phyloP scores from a whole-genome alignment of 2,113 vertebrate genomes.

The Protobothrops flavoviridis region DNA sequence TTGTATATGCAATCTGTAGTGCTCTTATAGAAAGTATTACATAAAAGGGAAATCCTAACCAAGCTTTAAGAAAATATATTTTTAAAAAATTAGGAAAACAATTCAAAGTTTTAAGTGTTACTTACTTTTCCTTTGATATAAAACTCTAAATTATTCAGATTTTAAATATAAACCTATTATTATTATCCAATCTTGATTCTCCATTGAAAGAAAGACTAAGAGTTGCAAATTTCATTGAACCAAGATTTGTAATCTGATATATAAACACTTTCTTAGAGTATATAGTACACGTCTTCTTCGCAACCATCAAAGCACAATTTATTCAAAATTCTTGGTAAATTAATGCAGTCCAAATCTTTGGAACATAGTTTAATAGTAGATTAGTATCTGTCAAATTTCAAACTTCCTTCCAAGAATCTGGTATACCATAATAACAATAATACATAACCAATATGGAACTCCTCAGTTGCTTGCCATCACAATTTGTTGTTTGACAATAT shows the following conservation, averaged over 20 bases:
- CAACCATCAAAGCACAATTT: background rate
- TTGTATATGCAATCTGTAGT: background rate
- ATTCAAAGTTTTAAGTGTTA: background rate
- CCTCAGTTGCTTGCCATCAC: background rate
- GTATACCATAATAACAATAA: background rate
- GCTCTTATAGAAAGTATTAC: background rate
- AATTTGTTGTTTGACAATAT: background rate
- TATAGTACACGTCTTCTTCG: background rate
- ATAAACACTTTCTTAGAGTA: background rate
- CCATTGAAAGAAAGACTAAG: background rate
- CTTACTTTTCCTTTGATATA: background rate
- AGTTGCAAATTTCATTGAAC: background rate
- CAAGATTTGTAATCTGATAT: background rate
- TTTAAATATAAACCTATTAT: background rate
- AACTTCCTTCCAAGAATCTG: background rate
- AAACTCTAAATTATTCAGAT: background rate
- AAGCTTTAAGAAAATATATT: background rate
- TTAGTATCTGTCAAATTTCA: background rate
- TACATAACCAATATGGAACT: background rate
- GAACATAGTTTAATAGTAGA: background rate
- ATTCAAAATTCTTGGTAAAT: background rate
- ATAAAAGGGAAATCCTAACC: background rate
- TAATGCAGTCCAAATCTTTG: background rate
- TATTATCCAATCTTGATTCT: background rate
- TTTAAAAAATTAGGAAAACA: background rate